These are phyloP conservation scores for Heterodera filipjevi DNA, from an alignment of 2,888 invertebrate genomes.

Conservation along the genomic window DNA sequence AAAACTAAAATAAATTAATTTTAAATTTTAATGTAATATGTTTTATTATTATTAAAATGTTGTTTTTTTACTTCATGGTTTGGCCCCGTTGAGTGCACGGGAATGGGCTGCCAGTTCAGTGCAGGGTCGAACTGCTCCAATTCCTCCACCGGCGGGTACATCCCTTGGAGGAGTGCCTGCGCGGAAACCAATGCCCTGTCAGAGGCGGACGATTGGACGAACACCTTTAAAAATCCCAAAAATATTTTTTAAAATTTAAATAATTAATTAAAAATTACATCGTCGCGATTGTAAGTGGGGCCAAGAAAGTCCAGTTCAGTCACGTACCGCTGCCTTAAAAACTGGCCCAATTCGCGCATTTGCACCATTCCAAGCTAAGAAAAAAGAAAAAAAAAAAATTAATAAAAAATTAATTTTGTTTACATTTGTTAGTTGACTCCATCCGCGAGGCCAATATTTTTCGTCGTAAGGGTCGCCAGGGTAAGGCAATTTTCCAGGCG, in stretches of 20 bases:
- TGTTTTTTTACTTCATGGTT: constrained; percentile 33
- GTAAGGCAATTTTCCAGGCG: constrained; percentile 48
- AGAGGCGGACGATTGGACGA: constrained; percentile 65
- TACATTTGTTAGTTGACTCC: constrained; percentile 58
- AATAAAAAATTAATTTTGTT: constrained; percentile 9
- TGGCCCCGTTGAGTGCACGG: constrained; percentile 49
- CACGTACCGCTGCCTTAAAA: constrained; percentile 41
- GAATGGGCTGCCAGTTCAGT: constrained; percentile 52
- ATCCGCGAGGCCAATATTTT: constrained; percentile 56
- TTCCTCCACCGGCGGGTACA: constrained; percentile 70
- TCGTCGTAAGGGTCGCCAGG: constrained; percentile 52
- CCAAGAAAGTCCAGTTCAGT: constrained; percentile 31
- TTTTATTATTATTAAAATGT: background rate
- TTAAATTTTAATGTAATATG: background rate
- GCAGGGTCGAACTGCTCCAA: constrained; percentile 29
- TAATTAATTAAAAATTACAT: constrained; percentile 36
- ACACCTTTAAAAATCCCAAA: constrained; percentile 47
- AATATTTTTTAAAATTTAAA: constrained; percentile 14
- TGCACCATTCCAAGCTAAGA: constrained; percentile 45
- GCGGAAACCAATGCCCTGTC: constrained; percentile 77
- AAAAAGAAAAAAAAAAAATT: constrained; percentile 15
- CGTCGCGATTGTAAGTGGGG: constrained; percentile 36
- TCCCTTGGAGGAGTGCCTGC: constrained; percentile 79
- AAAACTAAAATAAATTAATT: background rate
- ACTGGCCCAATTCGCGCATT: constrained; percentile 44